Conservation (phyloP, 2,888 invertebrate species). For the Lasioglossum leucozonium region DNA sequence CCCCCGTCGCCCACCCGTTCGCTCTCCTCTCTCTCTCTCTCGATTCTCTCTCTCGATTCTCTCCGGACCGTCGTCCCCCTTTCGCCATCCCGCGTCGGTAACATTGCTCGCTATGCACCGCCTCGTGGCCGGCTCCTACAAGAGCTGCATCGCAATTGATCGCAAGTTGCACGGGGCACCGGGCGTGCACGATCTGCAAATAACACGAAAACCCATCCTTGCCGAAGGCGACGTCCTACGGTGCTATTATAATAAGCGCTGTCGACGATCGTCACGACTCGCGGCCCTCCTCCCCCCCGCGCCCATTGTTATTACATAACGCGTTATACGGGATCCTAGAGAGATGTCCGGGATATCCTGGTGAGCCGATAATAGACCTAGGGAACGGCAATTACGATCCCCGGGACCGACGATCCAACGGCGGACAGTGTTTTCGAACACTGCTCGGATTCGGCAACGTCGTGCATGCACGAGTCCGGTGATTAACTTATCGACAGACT, state of each 20-base stretch:
- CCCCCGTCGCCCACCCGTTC: not conserved
- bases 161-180: conserved; percentile 66
- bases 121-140: conserved; percentile 62
- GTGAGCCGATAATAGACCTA: conserved; percentile 19
- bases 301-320: conserved; percentile 46
- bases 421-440: not conserved
- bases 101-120: conserved; percentile 56
- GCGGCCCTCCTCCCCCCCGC: conserved; percentile 1
- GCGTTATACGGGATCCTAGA: conserved; percentile 22
- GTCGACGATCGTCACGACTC: conserved; percentile 49
- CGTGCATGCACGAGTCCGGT: not conserved
- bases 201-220: conserved; percentile 74
- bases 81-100: conserved; percentile 14
- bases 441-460: conserved; percentile 5
- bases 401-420: not conserved
- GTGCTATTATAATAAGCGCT: conserved; percentile 57
- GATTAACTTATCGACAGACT: not conserved
- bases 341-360: conserved; percentile 22
- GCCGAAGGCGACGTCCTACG: conserved; percentile 60
- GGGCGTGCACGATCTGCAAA: conserved; percentile 78
- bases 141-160: conserved; percentile 78
- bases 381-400: conserved; percentile 16
- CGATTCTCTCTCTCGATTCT: conserved; percentile 5
- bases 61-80: not conserved
- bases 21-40: conserved; percentile 10